Base-by-base conservation (phyloP, 2,888 invertebrate genomes). In the Ischnura elegans region DNA sequence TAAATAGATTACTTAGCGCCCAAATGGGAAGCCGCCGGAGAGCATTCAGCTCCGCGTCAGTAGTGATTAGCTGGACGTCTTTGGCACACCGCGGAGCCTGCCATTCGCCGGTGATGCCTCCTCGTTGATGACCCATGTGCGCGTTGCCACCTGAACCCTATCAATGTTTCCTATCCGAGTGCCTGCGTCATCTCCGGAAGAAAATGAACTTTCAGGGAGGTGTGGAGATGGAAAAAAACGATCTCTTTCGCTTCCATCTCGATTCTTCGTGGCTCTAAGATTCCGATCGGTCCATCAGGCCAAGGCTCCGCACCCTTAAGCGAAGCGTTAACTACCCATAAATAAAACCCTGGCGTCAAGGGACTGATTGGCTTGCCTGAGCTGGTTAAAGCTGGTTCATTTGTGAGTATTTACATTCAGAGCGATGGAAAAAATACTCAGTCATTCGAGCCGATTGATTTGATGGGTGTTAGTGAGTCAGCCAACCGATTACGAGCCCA, bases 1-100 rank as follows among this genome's bases (percentile, higher is more conserved):
- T 90, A 90, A 90, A 90, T 90, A 90, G 90, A 90, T 90, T 90
- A 90, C 43, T 90, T 90, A 90, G 90, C 90, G 90, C 90, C 90
- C 76, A 36, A 76, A 76, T 76, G 76, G 76, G 76, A 36, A 76
- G 90, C 86, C 86, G 51, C 76, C 76, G 36, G 36, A 36, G 76
- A 6, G 25, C 61, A 43, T 90, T 90, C 90, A n/a, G 90, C 43
- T 61, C 43, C n/a, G 43, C 90, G 61, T 43, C 86, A 46, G 45
- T 21, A 19, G 61, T 90, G 61, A 90, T 90, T 90, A 90, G 61
- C 36, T n/a, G 90, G 45, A 0, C 76, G n/a, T 25, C 61, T 61
- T 61, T n/a, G 76, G 36, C 36, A 1, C 16, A 36, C 29, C 29
- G 76, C 25, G 76, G 61, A 61, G 61, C n/a, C n/a, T 13, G 10